Evolutionary conservation across 2,888 invertebrate genomes (phyloP), one percentile per base, ranked within the genome.

Genomic region (Sylvicola cinctus): DNA sequence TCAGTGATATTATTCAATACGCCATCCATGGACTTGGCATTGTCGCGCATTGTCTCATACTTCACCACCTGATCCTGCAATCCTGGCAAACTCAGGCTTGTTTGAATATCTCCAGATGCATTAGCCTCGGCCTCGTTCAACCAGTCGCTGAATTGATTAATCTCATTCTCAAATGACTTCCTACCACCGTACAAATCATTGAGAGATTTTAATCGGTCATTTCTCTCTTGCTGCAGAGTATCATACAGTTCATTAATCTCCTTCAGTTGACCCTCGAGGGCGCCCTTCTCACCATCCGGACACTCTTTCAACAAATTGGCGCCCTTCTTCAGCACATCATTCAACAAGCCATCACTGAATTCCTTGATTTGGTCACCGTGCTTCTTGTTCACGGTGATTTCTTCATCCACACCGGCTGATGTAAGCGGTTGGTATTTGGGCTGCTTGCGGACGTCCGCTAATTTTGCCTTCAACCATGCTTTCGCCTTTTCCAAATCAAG

Each of bases 51-150:
- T 48, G 75, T 76, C 42, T 78, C 75, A 47, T 84, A 85, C 59
- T 87, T 87, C n/a, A 70, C 67, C 29, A 85, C 58, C 49, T 90
- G 88, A 55, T 90, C 87, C 52, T 87, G 79, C 17, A 91, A 58
- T 0, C 85, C 68, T 43, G 83, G 81, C 14, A 85, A 63, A 46
- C 75, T 83, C 20, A 20, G 20, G 2, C 81, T 74, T 14, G 78
- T 71, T 29, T 83, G 68, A 3, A 88, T 61, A 47, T 87, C 85
- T 23, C 77, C 71, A 8, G 79, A 75, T 2, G 81, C 76, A 3
- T 81, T 78, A 1, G 83, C 79, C 55, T 90, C 88, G 17, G 84
- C 84, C 58, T 91, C 83, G 43, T 83, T 79, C 27, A 90, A 62
- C 91, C 91, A 93, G 45, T 79, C 73, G 41, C 79, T 74, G 49